A percentile compares a stretch with the other conserved stretches of the same genome.
Evolutionary conservation across 2,113 vertebrate genomes (phyloP).

Genomic region (Chaetops frenatus): DNA sequence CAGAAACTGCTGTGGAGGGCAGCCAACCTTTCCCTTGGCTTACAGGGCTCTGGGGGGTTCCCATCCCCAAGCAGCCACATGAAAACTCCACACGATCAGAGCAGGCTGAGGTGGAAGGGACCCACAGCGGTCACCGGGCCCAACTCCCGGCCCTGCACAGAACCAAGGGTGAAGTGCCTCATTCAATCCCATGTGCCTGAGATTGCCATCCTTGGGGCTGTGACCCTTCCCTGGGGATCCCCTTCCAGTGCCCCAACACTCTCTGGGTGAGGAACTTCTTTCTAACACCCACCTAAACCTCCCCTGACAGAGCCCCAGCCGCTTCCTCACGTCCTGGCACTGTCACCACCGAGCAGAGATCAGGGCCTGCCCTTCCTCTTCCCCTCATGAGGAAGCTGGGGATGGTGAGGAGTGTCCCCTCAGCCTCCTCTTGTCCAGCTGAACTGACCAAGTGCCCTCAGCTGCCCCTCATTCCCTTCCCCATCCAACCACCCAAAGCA

Average conservation of each 20-base stretch:
- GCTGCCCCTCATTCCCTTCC: background rate
- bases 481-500: background rate
- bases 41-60: background rate
- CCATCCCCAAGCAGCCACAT: background rate
- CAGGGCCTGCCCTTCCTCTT: background rate
- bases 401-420: background rate
- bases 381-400: fast-evolving
- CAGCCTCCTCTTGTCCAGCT: background rate
- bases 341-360: background rate
- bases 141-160: background rate
- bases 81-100: background rate
- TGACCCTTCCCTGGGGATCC: background rate
- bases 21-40: background rate
- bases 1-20: fast-evolving
- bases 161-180: background rate
- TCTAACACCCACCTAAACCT: background rate
- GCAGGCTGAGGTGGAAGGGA: background rate
- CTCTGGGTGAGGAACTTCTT: background rate
- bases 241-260: background rate
- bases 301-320: background rate
- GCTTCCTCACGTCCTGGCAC: background rate
- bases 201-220: background rate
- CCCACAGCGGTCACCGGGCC: background rate
- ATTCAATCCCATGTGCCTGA: background rate
- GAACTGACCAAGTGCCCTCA: background rate